Evolutionary conservation across 2,888 invertebrate species (phyloP), one percentile per base, ranked within the genome.

Genomic region (Zelleria hepariella): DNA sequence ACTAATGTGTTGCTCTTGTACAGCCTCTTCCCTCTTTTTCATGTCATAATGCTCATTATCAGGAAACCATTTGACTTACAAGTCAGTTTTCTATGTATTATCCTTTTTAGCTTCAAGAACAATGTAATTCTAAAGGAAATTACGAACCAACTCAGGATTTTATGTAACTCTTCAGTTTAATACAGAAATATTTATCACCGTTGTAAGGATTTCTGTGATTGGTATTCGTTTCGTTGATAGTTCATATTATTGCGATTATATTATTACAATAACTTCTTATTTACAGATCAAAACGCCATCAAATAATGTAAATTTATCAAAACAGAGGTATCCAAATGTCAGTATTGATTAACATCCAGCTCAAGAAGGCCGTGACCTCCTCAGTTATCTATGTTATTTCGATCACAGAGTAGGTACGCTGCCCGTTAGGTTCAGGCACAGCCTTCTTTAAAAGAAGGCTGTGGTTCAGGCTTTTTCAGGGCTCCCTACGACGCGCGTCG

Each of bases 1-100:
- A 48, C 64, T 66, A 24, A 67, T 54, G 63, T 84, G 81, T 24
- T 65, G 61, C 4, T 73, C 73, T 59, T 74, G 70, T 48, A 71
- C 67, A 15, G 15, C 15, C 10, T 42, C 32, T 42, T 42, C 32
- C 15, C 5, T 42, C 5, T 15, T 42, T 42, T 42, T 42, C 32
- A 42, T 42, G 32, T 42, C 32, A 42, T 42, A 42, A 2, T 42
- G 32, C 32, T 15, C 15, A 42, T 42, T 42, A 42, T 42, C 15
- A 15, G 15, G 4, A 42, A 42, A 42, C 32, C 10, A 10, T 42
- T 42, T 15, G 4, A 42, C 32, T 42, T 5, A 32, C n/a, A n/a
- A n/a, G n/a, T n/a, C n/a, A n/a, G n/a, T n/a, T n/a, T n/a, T n/a
- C n/a, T n/a, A n/a, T n/a, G n/a, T n/a, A n/a, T n/a, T n/a, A n/a